These are phyloP conservation scores for Panagrolaimus sp. DNA, from an alignment of 1,140 invertebrate species.

Conservation along the genomic window DNA sequence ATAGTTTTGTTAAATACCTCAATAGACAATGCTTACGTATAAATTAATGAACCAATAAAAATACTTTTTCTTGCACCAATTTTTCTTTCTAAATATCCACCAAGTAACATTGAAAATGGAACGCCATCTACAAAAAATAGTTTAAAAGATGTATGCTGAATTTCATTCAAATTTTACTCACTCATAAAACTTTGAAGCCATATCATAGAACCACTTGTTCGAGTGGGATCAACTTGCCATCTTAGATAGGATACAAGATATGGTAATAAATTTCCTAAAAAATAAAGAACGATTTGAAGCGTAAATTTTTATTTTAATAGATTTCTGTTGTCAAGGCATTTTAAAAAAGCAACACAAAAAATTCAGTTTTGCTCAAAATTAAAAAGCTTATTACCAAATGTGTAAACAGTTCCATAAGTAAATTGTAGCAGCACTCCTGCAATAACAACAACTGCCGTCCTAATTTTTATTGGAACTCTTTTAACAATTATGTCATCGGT, in stretches of 20 bases:
- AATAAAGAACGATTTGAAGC: too few species aligned
- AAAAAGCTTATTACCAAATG: conserved; percentile 28
- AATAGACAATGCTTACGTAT: conserved; percentile 15
- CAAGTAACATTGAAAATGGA: conserved; percentile 42
- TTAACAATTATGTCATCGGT: conserved; percentile 32
- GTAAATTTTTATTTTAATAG: too few species aligned
- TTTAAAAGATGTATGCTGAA: too few species aligned
- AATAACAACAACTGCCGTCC: conserved; percentile 32
- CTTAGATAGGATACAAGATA: conserved; percentile 39
- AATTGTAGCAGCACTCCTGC: conserved; percentile 41
- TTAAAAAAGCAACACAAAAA: too few species aligned
- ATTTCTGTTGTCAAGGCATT: too few species aligned
- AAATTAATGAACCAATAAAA: conserved; percentile 29
- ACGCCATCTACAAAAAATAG: conserved; percentile 21
- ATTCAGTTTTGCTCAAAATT: too few species aligned
- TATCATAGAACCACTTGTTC: conserved; percentile 35
- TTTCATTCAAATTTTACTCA: too few species aligned
- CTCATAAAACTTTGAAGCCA: conserved; percentile 39
- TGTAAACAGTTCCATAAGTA: conserved; percentile 44
- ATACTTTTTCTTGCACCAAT: conserved; percentile 40
- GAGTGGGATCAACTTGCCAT: conserved; percentile 40
- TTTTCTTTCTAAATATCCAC: conserved; percentile 35
- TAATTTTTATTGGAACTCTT: conserved; percentile 23
- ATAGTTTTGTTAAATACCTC: neutral
- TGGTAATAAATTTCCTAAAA: conserved; percentile 38